Percentiles rank a stretch among this genome's conserved stretches.
Evolutionary conservation across 2,113 vertebrate genomes (phyloP).

Genomic region (Lethenteron camtschaticum): DNA sequence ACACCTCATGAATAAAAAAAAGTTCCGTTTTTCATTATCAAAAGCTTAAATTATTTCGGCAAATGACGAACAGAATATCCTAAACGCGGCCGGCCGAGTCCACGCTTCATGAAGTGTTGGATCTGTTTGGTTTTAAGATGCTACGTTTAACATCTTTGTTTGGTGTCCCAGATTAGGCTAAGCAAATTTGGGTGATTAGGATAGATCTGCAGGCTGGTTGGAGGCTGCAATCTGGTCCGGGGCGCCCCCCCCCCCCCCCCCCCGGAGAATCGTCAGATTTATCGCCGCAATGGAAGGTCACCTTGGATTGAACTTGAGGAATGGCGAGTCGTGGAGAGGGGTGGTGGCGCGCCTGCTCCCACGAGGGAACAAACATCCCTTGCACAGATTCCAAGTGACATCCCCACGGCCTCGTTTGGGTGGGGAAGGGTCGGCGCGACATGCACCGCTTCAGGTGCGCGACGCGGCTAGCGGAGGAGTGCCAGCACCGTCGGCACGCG

Average conservation of each 20-base stretch:
- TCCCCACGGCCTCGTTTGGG: background rate
- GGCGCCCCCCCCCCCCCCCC: background rate
- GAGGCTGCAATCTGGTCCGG: conserved; percentile 1
- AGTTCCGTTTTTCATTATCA: too few relatives aligned
- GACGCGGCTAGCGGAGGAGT: too few relatives aligned
- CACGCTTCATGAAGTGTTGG: too few relatives aligned
- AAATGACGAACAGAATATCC: too few relatives aligned
- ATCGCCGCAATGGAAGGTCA: conserved; percentile 4
- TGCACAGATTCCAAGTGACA: conserved; percentile 4
- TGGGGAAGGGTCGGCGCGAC: too few relatives aligned
- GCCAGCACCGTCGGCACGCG: too few relatives aligned
- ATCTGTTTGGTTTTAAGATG: too few relatives aligned
- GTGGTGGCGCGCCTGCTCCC: background rate
- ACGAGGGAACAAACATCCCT: background rate
- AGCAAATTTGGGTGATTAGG: background rate
- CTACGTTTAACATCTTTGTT: too few relatives aligned
- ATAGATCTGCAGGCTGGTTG: background rate
- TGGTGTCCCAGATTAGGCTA: background rate
- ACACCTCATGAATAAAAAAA: too few relatives aligned
- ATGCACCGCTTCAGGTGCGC: too few relatives aligned
- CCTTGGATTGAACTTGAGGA: conserved; percentile 4
- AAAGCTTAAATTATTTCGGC: too few relatives aligned
- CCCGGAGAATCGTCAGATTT: conserved; percentile 2
- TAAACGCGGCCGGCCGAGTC: too few relatives aligned
- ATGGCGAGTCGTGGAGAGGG: conserved; percentile 1